Conservation (phyloP, 2,888 invertebrate genomes). For the Toxonevra muliebris region DNA sequence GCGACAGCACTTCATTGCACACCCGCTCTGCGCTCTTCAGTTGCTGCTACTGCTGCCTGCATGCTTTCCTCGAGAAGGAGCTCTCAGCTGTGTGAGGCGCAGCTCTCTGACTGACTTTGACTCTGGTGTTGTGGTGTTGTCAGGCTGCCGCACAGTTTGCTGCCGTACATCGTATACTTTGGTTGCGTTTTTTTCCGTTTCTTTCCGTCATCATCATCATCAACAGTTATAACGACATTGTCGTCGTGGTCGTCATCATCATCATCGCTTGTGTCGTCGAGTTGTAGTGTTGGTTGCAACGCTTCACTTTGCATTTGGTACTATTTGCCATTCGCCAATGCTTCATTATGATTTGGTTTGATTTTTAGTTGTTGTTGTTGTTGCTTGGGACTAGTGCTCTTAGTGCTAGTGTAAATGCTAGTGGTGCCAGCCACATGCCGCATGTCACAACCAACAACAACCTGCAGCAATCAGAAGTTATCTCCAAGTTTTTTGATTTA, state of each 20-base stretch:
- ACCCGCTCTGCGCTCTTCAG: slow-evolving; percentile 25
- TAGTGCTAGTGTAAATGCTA: background rate
- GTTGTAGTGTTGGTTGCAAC: background rate
- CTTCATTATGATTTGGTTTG: slow-evolving; percentile 12
- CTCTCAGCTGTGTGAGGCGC: slow-evolving; percentile 1
- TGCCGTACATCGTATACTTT: slow-evolving; percentile 63
- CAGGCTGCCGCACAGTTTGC: slow-evolving; percentile 56
- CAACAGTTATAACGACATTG: background rate
- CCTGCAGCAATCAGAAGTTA: slow-evolving; percentile 46
- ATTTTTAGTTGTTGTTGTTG: slow-evolving; percentile 11
- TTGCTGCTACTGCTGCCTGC: slow-evolving; percentile 17
- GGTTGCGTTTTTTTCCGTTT: slow-evolving; percentile 54
- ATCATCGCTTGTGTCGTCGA: slow-evolving; percentile 2
- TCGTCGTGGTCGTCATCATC: background rate
- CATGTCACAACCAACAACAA: slow-evolving; percentile 42
- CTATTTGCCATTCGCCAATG: slow-evolving; percentile 11
- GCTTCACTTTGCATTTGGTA: slow-evolving; percentile 2
- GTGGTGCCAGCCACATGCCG: slow-evolving; percentile 27
- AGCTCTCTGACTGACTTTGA: background rate
- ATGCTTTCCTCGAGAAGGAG: slow-evolving; percentile 10
- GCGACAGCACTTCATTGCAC: slow-evolving; percentile 35
- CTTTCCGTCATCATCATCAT: slow-evolving; percentile 12
- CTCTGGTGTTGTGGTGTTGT: slow-evolving; percentile 29
- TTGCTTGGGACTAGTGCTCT: background rate
- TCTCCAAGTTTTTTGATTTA: slow-evolving; percentile 51